phyloP scores from a whole-genome alignment of 2,113 vertebrate species.

The Menidia beryllina region DNA sequence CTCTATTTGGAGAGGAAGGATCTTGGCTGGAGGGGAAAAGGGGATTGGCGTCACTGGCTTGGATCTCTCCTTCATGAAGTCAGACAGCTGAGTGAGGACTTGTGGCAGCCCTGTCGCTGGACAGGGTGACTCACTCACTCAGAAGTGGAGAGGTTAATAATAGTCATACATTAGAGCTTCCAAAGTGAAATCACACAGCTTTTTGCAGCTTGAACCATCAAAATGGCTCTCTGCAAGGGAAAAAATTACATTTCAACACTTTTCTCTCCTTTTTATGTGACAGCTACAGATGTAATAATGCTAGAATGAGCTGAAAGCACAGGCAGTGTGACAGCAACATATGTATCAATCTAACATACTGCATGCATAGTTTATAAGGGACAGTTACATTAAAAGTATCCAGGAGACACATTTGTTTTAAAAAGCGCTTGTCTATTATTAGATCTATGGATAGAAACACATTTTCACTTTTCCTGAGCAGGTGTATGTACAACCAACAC shows the following conservation, averaged over 20 bases:
- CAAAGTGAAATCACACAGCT: conserved; percentile 59
- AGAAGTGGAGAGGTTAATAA: conserved; percentile 74
- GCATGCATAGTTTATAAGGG: background rate
- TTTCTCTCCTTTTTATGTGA: conserved; percentile 3
- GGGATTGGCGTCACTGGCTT: conserved; percentile 72
- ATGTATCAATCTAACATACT: background rate
- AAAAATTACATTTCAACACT: conserved; percentile 5
- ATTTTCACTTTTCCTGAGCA: no score
- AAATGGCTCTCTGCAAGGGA: conserved; percentile 21
- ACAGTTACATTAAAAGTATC: conserved; percentile 22
- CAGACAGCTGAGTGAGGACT: conserved; percentile 74
- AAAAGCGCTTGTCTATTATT: no score
- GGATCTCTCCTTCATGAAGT: conserved; percentile 63
- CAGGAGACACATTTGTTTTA: background rate
- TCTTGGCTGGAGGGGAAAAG: conserved; percentile 57
- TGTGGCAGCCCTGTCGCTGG: conserved; percentile 69
- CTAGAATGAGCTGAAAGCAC: conserved; percentile 5
- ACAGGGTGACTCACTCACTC: conserved; percentile 71
- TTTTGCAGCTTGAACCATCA: conserved; percentile 35
- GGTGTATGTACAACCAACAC: no score
- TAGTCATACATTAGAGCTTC: conserved; percentile 62
- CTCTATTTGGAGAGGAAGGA: conserved; percentile 46
- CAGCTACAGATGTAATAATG: conserved; percentile 1
- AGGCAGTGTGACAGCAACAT: conserved; percentile 8
- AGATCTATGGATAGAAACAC: no score